A percentile compares a stretch with the other conserved stretches of the same genome.
These are phyloP conservation scores for Plestiodon gilberti DNA, from an alignment of 2,113 vertebrate species.

Conservation along the genomic window DNA sequence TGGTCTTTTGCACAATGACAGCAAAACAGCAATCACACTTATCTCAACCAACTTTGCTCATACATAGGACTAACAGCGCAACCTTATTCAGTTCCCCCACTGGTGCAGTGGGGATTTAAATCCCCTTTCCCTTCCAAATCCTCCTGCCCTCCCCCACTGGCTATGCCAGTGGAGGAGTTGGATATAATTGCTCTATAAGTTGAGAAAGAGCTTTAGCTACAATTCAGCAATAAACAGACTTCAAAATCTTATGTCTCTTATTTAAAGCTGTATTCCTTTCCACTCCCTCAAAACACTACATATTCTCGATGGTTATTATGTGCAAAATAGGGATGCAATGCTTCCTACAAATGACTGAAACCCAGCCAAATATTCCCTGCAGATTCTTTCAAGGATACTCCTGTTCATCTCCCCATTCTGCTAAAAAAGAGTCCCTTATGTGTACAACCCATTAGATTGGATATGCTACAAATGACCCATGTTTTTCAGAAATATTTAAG, in stretches of 20 bases:
- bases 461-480: slow-evolving; percentile 15
- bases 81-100: no score
- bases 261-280: background rate
- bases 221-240: background rate
- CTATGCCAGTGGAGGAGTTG: no score
- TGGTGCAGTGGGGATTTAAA: no score
- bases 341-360: background rate
- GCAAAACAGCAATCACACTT: background rate
- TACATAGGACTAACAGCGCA: no score
- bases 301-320: slow-evolving; percentile 10
- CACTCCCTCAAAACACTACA: background rate
- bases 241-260: background rate
- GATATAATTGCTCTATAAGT: background rate
- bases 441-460: background rate
- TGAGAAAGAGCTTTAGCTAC: slow-evolving; percentile 5
- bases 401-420: background rate
- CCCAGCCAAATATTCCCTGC: slow-evolving; percentile 1
- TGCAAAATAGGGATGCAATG: background rate
- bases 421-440: background rate
- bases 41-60: background rate
- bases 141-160: no score
- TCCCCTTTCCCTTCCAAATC: no score
- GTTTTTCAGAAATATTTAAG: background rate
- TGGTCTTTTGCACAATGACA: background rate
- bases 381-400: background rate